Evolutionary conservation across 30 jellyfish, hydroid and myxozoan species (phyloP), one percentile per base, ranked within the genome.

Genomic region (Mastigias papua): DNA sequence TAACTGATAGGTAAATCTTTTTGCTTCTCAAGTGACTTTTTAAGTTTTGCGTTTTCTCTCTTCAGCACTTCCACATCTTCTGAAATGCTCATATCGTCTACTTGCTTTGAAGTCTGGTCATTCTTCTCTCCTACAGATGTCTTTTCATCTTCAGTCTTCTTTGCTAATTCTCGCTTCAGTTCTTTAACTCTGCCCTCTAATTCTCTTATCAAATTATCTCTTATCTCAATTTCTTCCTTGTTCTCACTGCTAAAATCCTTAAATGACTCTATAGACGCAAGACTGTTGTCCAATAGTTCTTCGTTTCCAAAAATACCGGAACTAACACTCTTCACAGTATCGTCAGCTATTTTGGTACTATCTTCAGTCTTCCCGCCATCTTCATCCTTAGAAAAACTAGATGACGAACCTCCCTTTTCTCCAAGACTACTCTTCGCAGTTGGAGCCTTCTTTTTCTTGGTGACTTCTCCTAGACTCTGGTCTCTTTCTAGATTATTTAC

Each of bases 131-230:
- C 37, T 29, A 49, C 57, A 15, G 49, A 50, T 74, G 37, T 49
- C 35, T 51, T 26, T 0, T 78, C 80, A n/a, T 86, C 94, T 60
- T 86, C 88, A 35, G 69, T 84, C 28, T 48, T 89, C 73, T 32
- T 31, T 10, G 81, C 28, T 61, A 84, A 46, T 33, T 78, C 90
- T 1, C 10, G 69, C 58, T 86, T 80, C 0, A 85, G 50, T 16
- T 84, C 91, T 27, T 80, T 81, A 26, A 76, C 72, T 29, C 93
- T 91, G 33, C 68, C 61, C 82, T 85, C 92, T 42, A 92, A 58
- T 63, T 92, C 98, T 58, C 86, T 93, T 5, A 79, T 80, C 80
- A 86, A 77, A 34, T 80, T 80, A 46, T 76, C 93, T 35, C 90
- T 71, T 1, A 76, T 67, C 50, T 91, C 98, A 35, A 86, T 87